Evolutionary conservation across 2,113 vertebrate genomes (phyloP).

Genomic region (Gulo gulo): DNA sequence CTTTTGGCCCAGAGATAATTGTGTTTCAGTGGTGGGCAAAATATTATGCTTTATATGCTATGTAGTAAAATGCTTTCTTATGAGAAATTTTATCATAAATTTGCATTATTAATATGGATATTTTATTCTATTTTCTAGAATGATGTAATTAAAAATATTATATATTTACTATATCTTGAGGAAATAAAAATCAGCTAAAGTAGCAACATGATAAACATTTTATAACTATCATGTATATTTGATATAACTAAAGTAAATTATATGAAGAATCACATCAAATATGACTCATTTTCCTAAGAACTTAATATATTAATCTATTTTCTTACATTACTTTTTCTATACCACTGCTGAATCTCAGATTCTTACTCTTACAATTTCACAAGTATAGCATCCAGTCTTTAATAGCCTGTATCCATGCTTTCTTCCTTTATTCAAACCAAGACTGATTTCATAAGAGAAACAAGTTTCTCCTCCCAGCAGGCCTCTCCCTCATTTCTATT

Average conservation of each 20-base stretch:
- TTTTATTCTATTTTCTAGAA: neutral
- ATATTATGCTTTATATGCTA: neutral
- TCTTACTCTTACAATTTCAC: neutral
- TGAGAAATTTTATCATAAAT: constrained; percentile 23
- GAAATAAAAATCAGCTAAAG: constrained; percentile 42
- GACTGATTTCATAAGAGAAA: neutral
- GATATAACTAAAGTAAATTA: neutral
- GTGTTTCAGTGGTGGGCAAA: constrained; percentile 26
- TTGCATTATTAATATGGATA: constrained; percentile 33
- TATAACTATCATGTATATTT: constrained; percentile 1
- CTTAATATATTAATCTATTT: neutral
- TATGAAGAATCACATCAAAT: neutral
- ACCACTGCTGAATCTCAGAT: neutral
- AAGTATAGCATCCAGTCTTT: neutral
- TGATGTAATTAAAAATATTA: constrained; percentile 37
- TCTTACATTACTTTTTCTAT: neutral
- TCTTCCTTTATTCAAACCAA: neutral
- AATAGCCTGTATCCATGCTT: neutral
- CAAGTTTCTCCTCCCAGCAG: neutral
- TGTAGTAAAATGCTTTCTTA: constrained; percentile 2
- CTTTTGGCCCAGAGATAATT: neutral
- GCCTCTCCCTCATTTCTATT: constrained; percentile 26
- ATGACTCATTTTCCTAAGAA: constrained; percentile 12
- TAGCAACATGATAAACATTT: neutral
- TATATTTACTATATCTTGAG: neutral